Conservation (phyloP, 1,140 invertebrate genomes). For the Limonius californicus region DNA sequence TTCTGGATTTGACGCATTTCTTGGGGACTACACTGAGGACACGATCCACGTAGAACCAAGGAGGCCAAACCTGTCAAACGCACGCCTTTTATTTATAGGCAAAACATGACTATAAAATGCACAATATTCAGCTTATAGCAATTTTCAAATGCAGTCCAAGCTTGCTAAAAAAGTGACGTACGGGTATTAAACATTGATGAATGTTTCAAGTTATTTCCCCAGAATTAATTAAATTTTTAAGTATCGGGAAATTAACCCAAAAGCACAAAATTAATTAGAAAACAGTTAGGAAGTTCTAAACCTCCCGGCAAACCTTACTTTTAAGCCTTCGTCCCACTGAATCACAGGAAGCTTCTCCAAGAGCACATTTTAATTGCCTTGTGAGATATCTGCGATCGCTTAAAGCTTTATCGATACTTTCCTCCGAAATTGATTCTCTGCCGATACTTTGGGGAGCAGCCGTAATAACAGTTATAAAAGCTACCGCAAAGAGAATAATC, state of each 20-base stretch:
- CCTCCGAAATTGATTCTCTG: constrained; percentile 56
- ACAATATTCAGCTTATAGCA: too few species aligned
- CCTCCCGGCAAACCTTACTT: constrained; percentile 57
- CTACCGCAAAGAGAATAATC: not conserved
- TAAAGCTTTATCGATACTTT: constrained; percentile 60
- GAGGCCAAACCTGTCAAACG: constrained; percentile 63
- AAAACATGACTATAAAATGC: too few species aligned
- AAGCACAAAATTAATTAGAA: too few species aligned
- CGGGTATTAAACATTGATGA: too few species aligned
- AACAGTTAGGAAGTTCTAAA: too few species aligned
- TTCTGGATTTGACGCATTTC: constrained; percentile 66
- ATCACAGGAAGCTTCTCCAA: constrained; percentile 67
- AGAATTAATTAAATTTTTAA: too few species aligned
- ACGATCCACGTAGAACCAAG: constrained; percentile 62
- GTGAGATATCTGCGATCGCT: constrained; percentile 65
- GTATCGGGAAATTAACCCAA: too few species aligned
- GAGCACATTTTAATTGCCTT: constrained; percentile 65
- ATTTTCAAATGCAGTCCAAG: too few species aligned
- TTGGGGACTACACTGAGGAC: constrained; percentile 62
- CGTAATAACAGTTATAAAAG: not conserved
- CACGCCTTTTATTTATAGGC: too few species aligned
- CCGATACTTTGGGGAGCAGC: constrained; percentile 23
- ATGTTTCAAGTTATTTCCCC: too few species aligned
- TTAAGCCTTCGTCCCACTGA: constrained; percentile 65
- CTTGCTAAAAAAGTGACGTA: too few species aligned